Evolutionary conservation across 2,113 vertebrate species (phyloP).

Genomic region (Pimephales promelas): DNA sequence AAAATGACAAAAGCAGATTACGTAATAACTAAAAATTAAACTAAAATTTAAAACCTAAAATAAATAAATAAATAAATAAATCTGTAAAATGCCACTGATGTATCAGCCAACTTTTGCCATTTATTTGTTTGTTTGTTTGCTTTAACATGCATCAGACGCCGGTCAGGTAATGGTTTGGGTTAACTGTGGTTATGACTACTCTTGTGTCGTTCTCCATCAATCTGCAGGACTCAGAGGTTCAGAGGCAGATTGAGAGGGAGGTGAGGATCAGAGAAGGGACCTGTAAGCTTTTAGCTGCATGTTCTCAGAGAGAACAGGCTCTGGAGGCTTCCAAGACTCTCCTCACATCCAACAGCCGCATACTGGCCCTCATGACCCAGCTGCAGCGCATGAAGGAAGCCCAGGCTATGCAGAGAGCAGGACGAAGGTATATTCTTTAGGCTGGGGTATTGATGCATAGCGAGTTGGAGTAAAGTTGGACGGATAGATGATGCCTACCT

Average conservation of each 20-base stretch:
- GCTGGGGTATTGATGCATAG: too few relatives aligned
- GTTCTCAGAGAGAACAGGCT: slow-evolving; percentile 83
- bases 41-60: too few relatives aligned
- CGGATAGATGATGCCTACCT: neutral
- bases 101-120: too few relatives aligned
- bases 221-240: slow-evolving; percentile 78
- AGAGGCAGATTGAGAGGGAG: slow-evolving; percentile 84
- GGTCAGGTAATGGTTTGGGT: neutral
- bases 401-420: slow-evolving; percentile 75
- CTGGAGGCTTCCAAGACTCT: slow-evolving; percentile 86
- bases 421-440: slow-evolving; percentile 60
- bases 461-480: neutral
- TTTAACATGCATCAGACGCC: neutral
- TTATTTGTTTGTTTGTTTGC: neutral
- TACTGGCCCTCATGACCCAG: slow-evolving; percentile 83
- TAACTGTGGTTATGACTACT: neutral
- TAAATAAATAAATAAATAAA: too few relatives aligned
- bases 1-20: too few relatives aligned
- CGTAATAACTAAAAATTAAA: too few relatives aligned
- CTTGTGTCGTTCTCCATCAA: neutral
- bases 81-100: too few relatives aligned
- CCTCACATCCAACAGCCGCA: slow-evolving; percentile 79
- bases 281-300: slow-evolving; percentile 81
- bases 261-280: slow-evolving; percentile 85
- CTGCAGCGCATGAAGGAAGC: slow-evolving; percentile 82